Evolutionary conservation across 2,888 invertebrate species (phyloP), one percentile per base, ranked within the genome.

Genomic region (Dryobota labecula): DNA sequence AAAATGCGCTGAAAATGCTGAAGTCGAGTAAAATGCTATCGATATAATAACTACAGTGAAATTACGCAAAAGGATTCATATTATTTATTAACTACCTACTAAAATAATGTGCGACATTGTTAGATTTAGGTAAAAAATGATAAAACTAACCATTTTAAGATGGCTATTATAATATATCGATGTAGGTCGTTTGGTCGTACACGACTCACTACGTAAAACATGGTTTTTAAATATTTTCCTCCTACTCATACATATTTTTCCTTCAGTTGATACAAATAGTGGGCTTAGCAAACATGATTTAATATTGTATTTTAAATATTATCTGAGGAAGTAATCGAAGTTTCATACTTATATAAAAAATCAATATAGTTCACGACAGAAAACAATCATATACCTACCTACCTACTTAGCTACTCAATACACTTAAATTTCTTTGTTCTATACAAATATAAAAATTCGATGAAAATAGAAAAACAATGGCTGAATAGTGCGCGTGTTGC

Each of bases 401-500:
- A 65, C 5, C 5, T 67, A 51, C 20, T 33, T 24, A 47, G 4
- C 7, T 27, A 60, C n/a, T 51, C n/a, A 73, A 56, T 58, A 53
- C 57, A 57, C 47, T 54, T 65, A 11, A 54, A 68, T 53, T 68
- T 62, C 61, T 61, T 74, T 68, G 60, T 74, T 78, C 54, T 47
- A 64, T 47, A 33, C 3, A 56, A 64, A 83, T 70, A 61, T 41
- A 73, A 80, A 70, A 68, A 41, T 33, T 74, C 57, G 43, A 53
- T 64, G 36, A n/a, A 65, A 76, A 70, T 73, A 65, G 60, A 47
- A 74, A 71, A 71, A 66, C 78, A 72, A 80, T 76, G 47, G 73
- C 7, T 51, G 58, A 77, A 78, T 68, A 76, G 68, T 43, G 62
- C 67, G 73, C 78, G 84, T 72, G 75, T 76, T 87, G 90, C 90